These are phyloP conservation scores for Octonoba sinensis DNA, from an alignment of 2,888 invertebrate species.

Conservation along the genomic window DNA sequence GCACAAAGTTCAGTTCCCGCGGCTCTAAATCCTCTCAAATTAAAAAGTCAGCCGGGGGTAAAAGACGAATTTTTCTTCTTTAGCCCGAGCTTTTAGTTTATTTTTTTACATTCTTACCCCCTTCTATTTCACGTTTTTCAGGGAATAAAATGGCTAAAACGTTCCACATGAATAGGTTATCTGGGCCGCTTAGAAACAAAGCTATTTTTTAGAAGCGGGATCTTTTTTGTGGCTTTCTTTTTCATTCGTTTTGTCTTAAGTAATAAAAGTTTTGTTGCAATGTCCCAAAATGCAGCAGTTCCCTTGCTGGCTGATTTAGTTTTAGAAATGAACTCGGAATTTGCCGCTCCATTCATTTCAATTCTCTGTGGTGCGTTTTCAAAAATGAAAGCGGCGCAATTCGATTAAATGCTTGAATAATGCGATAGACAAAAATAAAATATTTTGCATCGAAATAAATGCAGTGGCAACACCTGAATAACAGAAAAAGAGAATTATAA, in stretches of 20 bases:
- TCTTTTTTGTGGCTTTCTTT: conserved; percentile 29
- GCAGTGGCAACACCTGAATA: too few species aligned
- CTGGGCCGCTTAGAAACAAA: conserved; percentile 9
- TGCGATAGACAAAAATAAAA: too few species aligned
- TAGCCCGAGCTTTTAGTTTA: conserved; percentile 10
- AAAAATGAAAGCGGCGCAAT: too few species aligned
- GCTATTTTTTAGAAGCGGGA: conserved; percentile 36
- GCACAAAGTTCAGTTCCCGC: conserved; percentile 27
- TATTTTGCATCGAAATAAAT: too few species aligned
- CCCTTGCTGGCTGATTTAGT: conserved; percentile 58
- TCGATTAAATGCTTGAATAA: too few species aligned
- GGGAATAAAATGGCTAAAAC: conserved; percentile 53
- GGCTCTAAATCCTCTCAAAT: conserved; percentile 50
- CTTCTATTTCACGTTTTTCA: conserved; percentile 23
- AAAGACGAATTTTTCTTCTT: conserved; percentile 26
- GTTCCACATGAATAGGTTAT: conserved; percentile 54
- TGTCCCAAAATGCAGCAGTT: not conserved
- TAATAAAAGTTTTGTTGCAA: conserved; percentile 45
- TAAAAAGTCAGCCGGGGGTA: conserved; percentile 36
- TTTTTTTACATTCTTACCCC: conserved; percentile 20
- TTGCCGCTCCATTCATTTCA: not conserved
- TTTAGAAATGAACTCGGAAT: conserved; percentile 38
- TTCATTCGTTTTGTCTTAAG: conserved; percentile 56
- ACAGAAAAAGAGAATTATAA: too few species aligned
- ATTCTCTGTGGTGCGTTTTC: too few species aligned